Conservation (phyloP, 2,888 invertebrate genomes). For the Oeneis ivallda region DNA sequence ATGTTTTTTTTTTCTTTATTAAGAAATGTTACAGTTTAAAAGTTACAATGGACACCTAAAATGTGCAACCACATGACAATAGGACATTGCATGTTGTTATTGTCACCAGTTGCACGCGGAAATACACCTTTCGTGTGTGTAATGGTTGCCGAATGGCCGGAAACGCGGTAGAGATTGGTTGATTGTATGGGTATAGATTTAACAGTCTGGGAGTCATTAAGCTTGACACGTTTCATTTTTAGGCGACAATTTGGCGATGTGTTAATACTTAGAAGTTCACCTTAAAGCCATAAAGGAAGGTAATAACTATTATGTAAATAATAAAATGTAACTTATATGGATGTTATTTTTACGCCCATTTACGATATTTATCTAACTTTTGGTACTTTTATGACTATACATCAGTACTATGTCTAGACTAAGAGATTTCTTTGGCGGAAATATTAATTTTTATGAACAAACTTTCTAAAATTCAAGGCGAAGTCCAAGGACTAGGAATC, state of each 20-base stretch:
- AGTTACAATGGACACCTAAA: constrained; percentile 28
- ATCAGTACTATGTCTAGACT: too few relatives aligned
- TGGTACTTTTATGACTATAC: too few relatives aligned
- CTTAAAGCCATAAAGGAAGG: too few relatives aligned
- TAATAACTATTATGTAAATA: too few relatives aligned
- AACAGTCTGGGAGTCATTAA: not conserved
- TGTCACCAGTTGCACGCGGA: constrained; percentile 43
- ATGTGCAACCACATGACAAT: constrained; percentile 40
- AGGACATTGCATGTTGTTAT: constrained; percentile 38
- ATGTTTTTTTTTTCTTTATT: too few relatives aligned
- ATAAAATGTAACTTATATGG: too few relatives aligned
- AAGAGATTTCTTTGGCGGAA: too few relatives aligned
- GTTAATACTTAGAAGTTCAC: not conserved
- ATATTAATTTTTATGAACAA: too few relatives aligned
- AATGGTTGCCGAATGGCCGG: constrained; percentile 31
- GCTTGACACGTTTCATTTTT: not conserved
- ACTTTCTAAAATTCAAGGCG: too few relatives aligned
- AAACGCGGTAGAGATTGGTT: constrained; percentile 22
- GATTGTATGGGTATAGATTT: not conserved
- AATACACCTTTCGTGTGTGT: constrained; percentile 51
- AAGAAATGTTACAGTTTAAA: constrained; percentile 8
- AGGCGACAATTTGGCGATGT: not conserved
- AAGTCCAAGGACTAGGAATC: too few relatives aligned
- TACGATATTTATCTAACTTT: too few relatives aligned
- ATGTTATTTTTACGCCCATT: too few relatives aligned